Base-by-base conservation (phyloP, 2,797 vertebrate genomes). In the Lophius americanus region DNA sequence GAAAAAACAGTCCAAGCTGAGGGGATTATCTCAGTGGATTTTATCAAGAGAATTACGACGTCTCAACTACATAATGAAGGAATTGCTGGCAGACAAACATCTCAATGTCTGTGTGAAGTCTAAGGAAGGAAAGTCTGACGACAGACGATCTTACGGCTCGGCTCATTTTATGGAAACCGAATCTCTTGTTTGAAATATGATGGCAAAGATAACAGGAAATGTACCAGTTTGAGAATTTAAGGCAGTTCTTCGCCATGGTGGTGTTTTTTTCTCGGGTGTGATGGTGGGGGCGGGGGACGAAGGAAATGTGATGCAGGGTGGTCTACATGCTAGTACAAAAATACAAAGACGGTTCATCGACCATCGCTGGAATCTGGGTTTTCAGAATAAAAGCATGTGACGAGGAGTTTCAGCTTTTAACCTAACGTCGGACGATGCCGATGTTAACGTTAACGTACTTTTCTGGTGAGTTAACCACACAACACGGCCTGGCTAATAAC, bases 11-110 rank as follows among this genome's bases (percentile, higher is more conserved):
- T 73, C 62, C 50, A 42, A 67, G 64, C 53, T 60, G 48, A 23
- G 72, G 23, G 68, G 72, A 63, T 73, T 41, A 55, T 75, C 66
- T 76, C 73, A 46, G 55, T 59, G 77, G 76, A 47, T 62, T 56
- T 49, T 56, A 39, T 71, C 58, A 49, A 13, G 43, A 67, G 74
- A 65, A 80, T 46, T 61, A 66, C 73, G 12, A 73, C 42, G 51
- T 73, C 52, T 62, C 4, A 39, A 46, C 64, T 51, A 77, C 55
- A 75, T 64, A 50, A 72, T 76, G 60, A 23, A 3, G 8, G 11
- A 41, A 37, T 32, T 6, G 4, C 1, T 55, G 37, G 32, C 9
- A 69, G 44, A 56, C 36, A 60, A 66, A 63, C 23, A 10, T 70
- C n/a, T 67, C 47, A 47, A 32, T 53, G 59, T 7, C 14, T 33